Percentiles rank a stretch among this genome's conserved stretches.
Evolutionary conservation across 2,113 vertebrate genomes (phyloP).

Genomic region (Zosterops hypoxanthus): DNA sequence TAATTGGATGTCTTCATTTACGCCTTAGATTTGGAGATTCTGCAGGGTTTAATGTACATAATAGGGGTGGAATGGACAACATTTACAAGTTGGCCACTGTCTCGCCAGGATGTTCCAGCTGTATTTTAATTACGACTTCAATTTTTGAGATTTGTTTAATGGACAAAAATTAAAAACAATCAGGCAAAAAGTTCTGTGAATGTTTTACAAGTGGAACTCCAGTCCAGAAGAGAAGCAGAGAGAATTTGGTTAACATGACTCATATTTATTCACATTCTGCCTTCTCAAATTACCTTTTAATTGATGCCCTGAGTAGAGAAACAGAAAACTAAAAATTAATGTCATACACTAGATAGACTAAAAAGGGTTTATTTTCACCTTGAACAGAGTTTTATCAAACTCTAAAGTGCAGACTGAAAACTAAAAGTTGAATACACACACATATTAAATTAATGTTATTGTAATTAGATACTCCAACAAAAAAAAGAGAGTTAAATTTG

Average conservation of each 20-base stretch:
- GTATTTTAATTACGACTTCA: not conserved
- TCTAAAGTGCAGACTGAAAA: not conserved
- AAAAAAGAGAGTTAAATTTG: not conserved
- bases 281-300: not conserved
- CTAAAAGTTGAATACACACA: not conserved
- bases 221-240: not conserved
- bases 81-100: not conserved
- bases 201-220: slow-evolving; percentile 57
- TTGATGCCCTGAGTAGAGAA: not conserved
- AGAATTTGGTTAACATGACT: slow-evolving; percentile 70
- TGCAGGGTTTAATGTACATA: not conserved
- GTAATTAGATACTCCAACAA: not conserved
- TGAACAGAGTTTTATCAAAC: not conserved
- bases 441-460: not conserved
- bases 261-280: slow-evolving; percentile 50
- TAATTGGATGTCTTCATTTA: not conserved
- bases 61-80: not conserved
- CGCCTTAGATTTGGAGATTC: not conserved
- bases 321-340: not conserved
- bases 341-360: not conserved
- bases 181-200: not conserved
- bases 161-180: not conserved
- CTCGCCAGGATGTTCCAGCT: not conserved
- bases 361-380: not conserved
- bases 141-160: not conserved